These are phyloP conservation scores for Vulpes lagopus DNA, from an alignment of 2,113 vertebrate genomes.

Conservation along the genomic window DNA sequence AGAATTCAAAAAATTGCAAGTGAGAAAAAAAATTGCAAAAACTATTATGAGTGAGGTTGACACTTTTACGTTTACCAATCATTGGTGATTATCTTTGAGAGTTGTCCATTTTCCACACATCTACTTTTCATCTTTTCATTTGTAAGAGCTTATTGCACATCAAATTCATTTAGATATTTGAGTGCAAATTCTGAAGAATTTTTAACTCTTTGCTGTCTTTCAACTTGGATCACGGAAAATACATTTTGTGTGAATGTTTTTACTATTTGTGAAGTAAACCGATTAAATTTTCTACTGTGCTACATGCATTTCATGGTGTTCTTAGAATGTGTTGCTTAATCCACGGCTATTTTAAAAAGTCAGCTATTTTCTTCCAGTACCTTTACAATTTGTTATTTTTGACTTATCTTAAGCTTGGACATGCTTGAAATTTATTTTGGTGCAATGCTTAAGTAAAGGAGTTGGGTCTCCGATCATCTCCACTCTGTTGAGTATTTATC, in stretches of 20 bases:
- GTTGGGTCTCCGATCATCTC: not conserved
- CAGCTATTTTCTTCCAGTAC: not conserved
- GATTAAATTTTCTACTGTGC: not conserved
- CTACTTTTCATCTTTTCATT: not conserved
- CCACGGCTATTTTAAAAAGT: not conserved
- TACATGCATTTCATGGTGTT: not conserved
- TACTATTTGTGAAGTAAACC: not conserved
- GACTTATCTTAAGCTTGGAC: not conserved
- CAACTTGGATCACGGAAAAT: not conserved
- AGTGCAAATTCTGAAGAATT: not conserved
- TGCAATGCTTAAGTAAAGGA: not conserved
- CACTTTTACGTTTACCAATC: not conserved
- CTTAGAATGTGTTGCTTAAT: not conserved
- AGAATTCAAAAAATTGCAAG: conserved; percentile 7
- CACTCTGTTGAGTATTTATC: not conserved
- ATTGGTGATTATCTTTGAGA: not conserved
- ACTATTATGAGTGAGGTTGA: not conserved
- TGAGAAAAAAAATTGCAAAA: not conserved
- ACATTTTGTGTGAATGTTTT: not conserved
- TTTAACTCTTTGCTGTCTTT: conserved; percentile 5
- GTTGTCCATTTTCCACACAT: not conserved
- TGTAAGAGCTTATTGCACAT: not conserved
- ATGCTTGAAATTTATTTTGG: not conserved
- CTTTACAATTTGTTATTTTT: not conserved
- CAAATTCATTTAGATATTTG: not conserved